Base-by-base conservation (phyloP, 2,888 invertebrate species). In the Syrista parreyssii region DNA sequence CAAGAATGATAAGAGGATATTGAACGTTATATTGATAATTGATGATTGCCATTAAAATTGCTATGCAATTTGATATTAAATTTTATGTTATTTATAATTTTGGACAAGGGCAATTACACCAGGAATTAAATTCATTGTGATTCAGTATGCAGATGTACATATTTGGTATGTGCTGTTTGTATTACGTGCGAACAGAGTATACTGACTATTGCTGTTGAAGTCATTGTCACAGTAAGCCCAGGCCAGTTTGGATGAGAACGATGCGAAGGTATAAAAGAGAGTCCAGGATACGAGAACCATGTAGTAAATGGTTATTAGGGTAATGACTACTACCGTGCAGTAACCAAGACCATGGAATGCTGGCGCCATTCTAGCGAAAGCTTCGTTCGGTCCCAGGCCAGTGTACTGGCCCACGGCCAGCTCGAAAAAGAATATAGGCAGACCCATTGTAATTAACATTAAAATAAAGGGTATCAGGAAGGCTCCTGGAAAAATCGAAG, bases 211-310 rank as follows among this genome's bases (percentile, higher is more conserved):
- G 72, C 93, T 92, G 86, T 95, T 95, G 86, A 92, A 95, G 0
- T 90, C 90, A 85, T 95, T 94, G 77, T 93, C 92, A 87, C 96
- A 96, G 15, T 93, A 93, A 73, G 95, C 95, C 95, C 96, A 96
- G 33, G 93, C 94, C 75, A 96, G 91, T 74, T 93, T 92, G 0
- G 93, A 92, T 12, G 93, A 92, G 81, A 96, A 93, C 0, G 96
- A 96, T 1, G 95, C 94, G 76, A 95, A 94, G 55, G 95, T 95
- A 89, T 96, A 97, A 89, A 95, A 96, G 32, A 96, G 90, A 0
- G 95, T 95, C 95, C 96, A 96, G 0, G 95, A 94, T 73, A 96
- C 95, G 80, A 96, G 95, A 68, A 96, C 94, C 94, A 96, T 96
- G 91, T 96, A 96, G 89, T 96, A 96, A 83, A 96, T 93, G 31